These are phyloP conservation scores for Theonella swinhoei DNA, from an alignment of 37 sponge, comb jelly and placozoan species.

Conservation along the genomic window DNA sequence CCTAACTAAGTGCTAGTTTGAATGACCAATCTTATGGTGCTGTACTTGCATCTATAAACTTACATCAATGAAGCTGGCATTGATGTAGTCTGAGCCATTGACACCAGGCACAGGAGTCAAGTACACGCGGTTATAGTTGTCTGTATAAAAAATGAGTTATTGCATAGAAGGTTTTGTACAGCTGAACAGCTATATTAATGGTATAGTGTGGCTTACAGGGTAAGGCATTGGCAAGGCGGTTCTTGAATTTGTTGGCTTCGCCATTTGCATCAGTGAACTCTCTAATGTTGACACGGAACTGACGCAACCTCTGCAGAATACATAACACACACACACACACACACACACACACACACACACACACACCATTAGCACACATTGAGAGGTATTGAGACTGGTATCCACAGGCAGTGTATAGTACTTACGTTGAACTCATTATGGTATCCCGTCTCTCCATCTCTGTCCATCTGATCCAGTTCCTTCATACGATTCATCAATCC, in stretches of 20 bases:
- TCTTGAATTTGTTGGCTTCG: conserved; percentile 76
- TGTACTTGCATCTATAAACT: too few relatives aligned
- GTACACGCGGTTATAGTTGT: conserved; percentile 49
- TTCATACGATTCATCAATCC: conserved; percentile 40
- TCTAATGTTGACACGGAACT: conserved; percentile 43
- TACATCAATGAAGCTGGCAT: conserved; percentile 59
- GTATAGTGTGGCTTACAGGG: conserved; percentile 61
- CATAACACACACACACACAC: too few relatives aligned
- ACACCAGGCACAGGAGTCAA: conserved; percentile 41
- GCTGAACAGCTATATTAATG: not conserved
- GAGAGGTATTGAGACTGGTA: too few relatives aligned
- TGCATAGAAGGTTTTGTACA: not conserved
- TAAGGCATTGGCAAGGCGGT: conserved; percentile 69
- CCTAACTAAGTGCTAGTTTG: too few relatives aligned
- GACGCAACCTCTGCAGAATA: conserved; percentile 40
- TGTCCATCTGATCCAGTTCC: conserved; percentile 44
- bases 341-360: too few relatives aligned
- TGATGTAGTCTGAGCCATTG: conserved; percentile 72
- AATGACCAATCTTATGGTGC: too few relatives aligned
- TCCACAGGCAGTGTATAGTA: too few relatives aligned
- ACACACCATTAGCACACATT: too few relatives aligned
- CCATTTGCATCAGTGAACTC: conserved; percentile 66
- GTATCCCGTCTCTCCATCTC: conserved; percentile 60
- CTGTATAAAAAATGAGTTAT: not conserved
- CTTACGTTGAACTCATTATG: conserved; percentile 72